phyloP scores from a whole-genome alignment of 2,113 vertebrate genomes.

The Hippocampus comes region DNA sequence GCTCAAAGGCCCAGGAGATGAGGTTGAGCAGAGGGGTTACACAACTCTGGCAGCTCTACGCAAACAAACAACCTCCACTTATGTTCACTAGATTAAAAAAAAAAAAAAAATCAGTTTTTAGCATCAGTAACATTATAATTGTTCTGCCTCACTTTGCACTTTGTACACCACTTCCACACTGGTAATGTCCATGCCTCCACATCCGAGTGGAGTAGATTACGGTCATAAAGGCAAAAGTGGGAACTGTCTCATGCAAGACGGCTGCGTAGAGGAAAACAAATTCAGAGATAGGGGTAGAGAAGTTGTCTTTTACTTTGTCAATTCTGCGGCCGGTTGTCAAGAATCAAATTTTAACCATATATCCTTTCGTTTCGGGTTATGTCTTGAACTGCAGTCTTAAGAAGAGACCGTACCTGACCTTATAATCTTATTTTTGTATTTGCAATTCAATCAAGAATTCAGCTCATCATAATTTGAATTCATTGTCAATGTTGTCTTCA shows the following conservation, averaged over 20 bases:
- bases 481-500: slow-evolving; percentile 1
- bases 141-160: not conserved
- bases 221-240: slow-evolving; percentile 38
- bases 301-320: slow-evolving; percentile 21
- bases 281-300: not conserved
- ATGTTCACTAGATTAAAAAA: not conserved
- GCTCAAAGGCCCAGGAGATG: slow-evolving; percentile 7
- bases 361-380: not conserved
- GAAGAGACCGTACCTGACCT: slow-evolving; percentile 2
- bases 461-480: slow-evolving; percentile 4
- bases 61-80: slow-evolving; percentile 5
- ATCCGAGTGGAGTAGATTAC: slow-evolving; percentile 18
- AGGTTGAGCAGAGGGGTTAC: not conserved
- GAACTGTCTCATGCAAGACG: slow-evolving; percentile 46
- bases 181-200: slow-evolving; percentile 13
- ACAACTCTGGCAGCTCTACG: not conserved
- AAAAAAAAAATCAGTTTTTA: not conserved
- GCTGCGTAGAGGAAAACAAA: slow-evolving; percentile 21
- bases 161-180: slow-evolving; percentile 15
- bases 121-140: not conserved
- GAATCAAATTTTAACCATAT: not conserved
- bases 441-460: slow-evolving; percentile 13
- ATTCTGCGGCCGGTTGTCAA: slow-evolving; percentile 13
- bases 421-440: slow-evolving; percentile 7
- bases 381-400: not conserved